These are phyloP conservation scores for Yasuhikotakia modesta DNA, from an alignment of 2,797 vertebrate species.

Conservation along the genomic window DNA sequence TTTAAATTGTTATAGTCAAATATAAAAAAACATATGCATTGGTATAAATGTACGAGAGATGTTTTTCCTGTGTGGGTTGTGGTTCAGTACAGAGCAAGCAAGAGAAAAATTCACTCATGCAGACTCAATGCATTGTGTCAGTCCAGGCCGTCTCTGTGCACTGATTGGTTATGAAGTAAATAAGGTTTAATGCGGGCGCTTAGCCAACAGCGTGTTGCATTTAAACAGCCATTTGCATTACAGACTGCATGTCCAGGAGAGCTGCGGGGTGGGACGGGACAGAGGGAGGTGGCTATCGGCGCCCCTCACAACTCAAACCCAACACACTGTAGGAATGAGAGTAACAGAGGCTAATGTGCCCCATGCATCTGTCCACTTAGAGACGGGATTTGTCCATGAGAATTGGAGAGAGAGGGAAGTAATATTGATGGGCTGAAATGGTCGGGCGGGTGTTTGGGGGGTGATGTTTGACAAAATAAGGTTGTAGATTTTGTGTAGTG, in stretches of 20 bases:
- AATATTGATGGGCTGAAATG: slow-evolving; percentile 34
- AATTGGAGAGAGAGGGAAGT: slow-evolving; percentile 29
- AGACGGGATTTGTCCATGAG: not conserved
- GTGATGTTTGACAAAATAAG: slow-evolving; percentile 5
- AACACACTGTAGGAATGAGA: slow-evolving; percentile 9
- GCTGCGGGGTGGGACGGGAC: slow-evolving; percentile 54
- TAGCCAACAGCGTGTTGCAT: slow-evolving; percentile 41
- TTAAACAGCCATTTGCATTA: slow-evolving; percentile 57
- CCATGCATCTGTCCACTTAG: not conserved
- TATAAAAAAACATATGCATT: not conserved
- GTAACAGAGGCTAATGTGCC: slow-evolving; percentile 10
- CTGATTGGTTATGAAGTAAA: slow-evolving; percentile 51
- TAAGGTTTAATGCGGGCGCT: slow-evolving; percentile 55
- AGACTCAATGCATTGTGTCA: slow-evolving; percentile 44
- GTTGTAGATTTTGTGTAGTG: not conserved
- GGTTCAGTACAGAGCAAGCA: slow-evolving; percentile 50
- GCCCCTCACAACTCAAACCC: slow-evolving; percentile 57
- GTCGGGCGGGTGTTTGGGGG: not conserved
- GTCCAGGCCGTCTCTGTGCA: slow-evolving; percentile 44
- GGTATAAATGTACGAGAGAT: not conserved
- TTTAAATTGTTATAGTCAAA: too few relatives aligned
- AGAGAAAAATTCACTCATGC: slow-evolving; percentile 47
- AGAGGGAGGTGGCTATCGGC: slow-evolving; percentile 57
- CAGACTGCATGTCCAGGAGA: slow-evolving; percentile 59
- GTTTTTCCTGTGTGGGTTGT: slow-evolving; percentile 3